Evolutionary conservation across 1,140 invertebrate species (phyloP).

Genomic region (Drosophila parvula): DNA sequence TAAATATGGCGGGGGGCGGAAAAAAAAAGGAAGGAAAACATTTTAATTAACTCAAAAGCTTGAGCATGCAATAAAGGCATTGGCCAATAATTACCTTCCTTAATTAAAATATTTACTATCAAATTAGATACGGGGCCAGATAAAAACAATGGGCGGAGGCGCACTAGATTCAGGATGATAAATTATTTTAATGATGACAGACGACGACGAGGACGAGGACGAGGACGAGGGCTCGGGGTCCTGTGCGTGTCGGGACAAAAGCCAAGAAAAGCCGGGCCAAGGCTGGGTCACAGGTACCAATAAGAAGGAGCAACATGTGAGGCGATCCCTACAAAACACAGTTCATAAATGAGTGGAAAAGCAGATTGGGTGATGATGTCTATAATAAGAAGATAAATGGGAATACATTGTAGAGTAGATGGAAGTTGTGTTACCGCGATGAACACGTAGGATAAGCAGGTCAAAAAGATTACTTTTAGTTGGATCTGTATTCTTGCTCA

Average conservation of each 20-base stretch:
- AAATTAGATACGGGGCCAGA: conserved; percentile 38
- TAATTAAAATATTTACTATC: conserved; percentile 75
- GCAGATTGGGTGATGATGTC: neutral
- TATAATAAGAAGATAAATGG: neutral
- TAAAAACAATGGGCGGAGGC: conserved; percentile 4
- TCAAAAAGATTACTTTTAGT: neutral
- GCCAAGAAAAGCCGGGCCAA: conserved; percentile 48
- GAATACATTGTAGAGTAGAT: neutral
- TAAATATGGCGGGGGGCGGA: conserved; percentile 13
- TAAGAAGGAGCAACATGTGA: conserved; percentile 4
- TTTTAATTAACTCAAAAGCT: conserved; percentile 61
- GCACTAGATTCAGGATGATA: conserved; percentile 62
- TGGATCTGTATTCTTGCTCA: neutral
- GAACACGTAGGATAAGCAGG: neutral
- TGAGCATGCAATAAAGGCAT: conserved; percentile 51
- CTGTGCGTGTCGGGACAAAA: conserved; percentile 68
- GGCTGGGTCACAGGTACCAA: conserved; percentile 27
- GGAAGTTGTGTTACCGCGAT: neutral
- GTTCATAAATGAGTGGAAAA: neutral
- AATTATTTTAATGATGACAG: conserved; percentile 76
- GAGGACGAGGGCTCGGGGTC: neutral
- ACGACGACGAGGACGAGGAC: conserved; percentile 26
- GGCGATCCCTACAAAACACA: neutral
- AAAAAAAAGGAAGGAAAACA: conserved; percentile 7
- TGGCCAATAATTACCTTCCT: conserved; percentile 50